phyloP scores from a whole-genome alignment of 2,888 invertebrate genomes.

The Drosophila phalerata region DNA sequence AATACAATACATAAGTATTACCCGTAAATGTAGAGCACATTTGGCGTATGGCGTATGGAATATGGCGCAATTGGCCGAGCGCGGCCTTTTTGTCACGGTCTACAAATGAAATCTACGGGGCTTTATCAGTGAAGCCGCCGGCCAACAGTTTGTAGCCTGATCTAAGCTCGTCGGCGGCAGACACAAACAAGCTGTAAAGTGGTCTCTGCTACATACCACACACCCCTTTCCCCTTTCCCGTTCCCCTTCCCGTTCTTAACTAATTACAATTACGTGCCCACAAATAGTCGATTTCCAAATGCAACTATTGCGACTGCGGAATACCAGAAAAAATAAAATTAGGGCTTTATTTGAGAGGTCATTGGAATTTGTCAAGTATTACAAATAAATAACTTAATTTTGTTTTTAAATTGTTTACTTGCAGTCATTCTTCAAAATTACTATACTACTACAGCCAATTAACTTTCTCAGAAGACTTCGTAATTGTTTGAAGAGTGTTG shows the following conservation, averaged over 20 bases:
- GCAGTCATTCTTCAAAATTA: not conserved
- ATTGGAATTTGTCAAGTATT: not conserved
- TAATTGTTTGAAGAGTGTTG: not conserved
- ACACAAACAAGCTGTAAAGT: conserved; percentile 56
- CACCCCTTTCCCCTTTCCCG: not conserved
- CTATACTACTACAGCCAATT: not conserved
- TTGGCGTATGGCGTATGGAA: conserved; percentile 57
- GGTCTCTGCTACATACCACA: conserved; percentile 4
- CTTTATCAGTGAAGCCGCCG: conserved; percentile 52
- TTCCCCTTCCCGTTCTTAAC: not conserved
- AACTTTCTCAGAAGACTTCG: not conserved
- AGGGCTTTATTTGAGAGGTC: not conserved
- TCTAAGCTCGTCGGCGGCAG: conserved; percentile 53
- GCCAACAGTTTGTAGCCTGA: conserved; percentile 32
- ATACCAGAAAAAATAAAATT: not conserved
- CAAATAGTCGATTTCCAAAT: conserved; percentile 2
- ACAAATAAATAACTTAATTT: not conserved
- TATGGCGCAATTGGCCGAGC: conserved; percentile 71
- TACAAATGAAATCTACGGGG: conserved; percentile 48
- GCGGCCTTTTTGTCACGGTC: conserved; percentile 69
- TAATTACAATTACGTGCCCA: conserved; percentile 14
- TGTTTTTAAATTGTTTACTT: not conserved
- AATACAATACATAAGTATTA: conserved; percentile 1
- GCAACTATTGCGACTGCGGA: not conserved
- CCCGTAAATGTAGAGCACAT: conserved; percentile 34